Conservation (phyloP, 2,797 vertebrate species). For the Lepus townsendii region DNA sequence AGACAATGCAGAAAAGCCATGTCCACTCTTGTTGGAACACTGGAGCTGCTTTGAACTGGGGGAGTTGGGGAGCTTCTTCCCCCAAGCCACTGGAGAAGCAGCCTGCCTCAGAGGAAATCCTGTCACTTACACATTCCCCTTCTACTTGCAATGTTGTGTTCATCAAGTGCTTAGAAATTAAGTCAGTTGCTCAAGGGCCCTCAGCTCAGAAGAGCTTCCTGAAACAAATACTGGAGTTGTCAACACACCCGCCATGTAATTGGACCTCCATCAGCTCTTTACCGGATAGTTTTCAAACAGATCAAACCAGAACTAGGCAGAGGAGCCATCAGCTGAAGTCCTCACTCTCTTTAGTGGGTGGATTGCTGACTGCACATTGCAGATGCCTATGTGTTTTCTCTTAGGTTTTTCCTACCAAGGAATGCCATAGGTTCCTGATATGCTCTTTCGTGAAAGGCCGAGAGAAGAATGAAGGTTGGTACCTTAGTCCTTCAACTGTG, state of each 20-base stretch:
- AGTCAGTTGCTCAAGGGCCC: slow-evolving; percentile 81
- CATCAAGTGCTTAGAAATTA: slow-evolving; percentile 84
- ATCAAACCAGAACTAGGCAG: slow-evolving; percentile 68
- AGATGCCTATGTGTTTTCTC: not conserved
- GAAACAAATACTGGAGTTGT: slow-evolving; percentile 72
- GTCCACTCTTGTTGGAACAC: not conserved
- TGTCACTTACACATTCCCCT: slow-evolving; percentile 9
- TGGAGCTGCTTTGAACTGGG: not conserved
- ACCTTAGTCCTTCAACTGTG: slow-evolving; percentile 54
- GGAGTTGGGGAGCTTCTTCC: not conserved
- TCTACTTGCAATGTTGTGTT: slow-evolving; percentile 78
- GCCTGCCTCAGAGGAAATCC: slow-evolving; percentile 50
- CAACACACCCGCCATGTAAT: slow-evolving; percentile 68
- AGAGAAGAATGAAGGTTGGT: slow-evolving; percentile 36
- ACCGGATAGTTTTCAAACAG: slow-evolving; percentile 76
- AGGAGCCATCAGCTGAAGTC: slow-evolving; percentile 55
- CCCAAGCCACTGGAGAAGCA: not conserved
- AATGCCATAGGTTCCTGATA: slow-evolving; percentile 25
- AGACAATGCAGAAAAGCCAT: slow-evolving; percentile 7
- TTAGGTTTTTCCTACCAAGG: not conserved
- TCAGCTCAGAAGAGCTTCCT: slow-evolving; percentile 79
- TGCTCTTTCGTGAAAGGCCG: slow-evolving; percentile 21
- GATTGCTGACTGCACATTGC: not conserved
- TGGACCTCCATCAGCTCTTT: slow-evolving; percentile 62
- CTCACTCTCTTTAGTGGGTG: not conserved